phyloP scores from a whole-genome alignment of 2,113 vertebrate genomes.

The Engystomops pustulosus region DNA sequence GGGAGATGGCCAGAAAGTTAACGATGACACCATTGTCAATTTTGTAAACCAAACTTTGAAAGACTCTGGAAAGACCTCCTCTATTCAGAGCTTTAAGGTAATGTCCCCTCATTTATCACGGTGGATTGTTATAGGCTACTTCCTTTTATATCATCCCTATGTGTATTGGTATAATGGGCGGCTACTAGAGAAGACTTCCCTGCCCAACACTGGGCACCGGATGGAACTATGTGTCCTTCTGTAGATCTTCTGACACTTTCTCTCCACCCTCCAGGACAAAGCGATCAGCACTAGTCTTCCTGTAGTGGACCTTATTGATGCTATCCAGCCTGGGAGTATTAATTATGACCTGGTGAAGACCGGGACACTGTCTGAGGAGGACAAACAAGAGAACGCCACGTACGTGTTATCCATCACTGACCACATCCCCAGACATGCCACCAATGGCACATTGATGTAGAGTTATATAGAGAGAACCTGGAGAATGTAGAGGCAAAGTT shows the following conservation, averaged over 20 bases:
- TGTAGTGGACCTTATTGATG: slow-evolving; percentile 95
- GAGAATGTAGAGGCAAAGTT: no score
- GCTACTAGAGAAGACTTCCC: no score
- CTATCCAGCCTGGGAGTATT: slow-evolving; percentile 92
- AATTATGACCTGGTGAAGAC: slow-evolving; percentile 95
- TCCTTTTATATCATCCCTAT: no score
- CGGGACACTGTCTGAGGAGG: slow-evolving; percentile 80
- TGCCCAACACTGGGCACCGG: no score
- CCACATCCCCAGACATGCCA: no score
- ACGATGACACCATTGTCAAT: slow-evolving; percentile 89
- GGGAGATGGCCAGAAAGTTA: slow-evolving; percentile 87
- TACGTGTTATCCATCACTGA: slow-evolving; percentile 70
- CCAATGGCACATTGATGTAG: no score
- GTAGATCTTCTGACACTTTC: not conserved
- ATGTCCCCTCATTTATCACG: not conserved
- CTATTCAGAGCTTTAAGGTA: slow-evolving; percentile 93
- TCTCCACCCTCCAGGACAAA: slow-evolving; percentile 79
- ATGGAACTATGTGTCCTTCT: no score
- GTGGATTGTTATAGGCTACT: no score
- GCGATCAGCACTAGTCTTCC: slow-evolving; percentile 92
- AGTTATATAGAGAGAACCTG: no score
- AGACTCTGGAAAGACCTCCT: slow-evolving; percentile 85
- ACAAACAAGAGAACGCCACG: slow-evolving; percentile 96
- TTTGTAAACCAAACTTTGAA: slow-evolving; percentile 92
- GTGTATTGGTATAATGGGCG: no score